Evolutionary conservation across 2,888 invertebrate genomes (phyloP).

Genomic region (Atherix ibis): DNA sequence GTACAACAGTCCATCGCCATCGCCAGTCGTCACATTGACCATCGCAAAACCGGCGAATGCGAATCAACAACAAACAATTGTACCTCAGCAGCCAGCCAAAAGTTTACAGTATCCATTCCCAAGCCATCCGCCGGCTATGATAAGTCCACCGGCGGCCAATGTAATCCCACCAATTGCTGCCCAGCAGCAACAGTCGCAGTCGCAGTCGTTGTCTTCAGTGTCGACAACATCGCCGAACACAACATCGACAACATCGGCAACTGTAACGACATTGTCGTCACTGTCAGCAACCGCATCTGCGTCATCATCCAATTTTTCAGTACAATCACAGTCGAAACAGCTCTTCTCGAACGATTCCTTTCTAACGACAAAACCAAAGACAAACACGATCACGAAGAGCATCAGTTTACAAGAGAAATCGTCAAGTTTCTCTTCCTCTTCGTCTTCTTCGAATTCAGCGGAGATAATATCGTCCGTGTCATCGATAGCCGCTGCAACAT

Average conservation of each 20-base stretch:
- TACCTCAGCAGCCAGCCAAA: conserved; percentile 22
- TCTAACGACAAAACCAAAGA: conserved; percentile 18
- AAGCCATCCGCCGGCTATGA: conserved; percentile 49
- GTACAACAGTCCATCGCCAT: conserved; percentile 31
- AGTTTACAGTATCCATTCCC: conserved; percentile 62
- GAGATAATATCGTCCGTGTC: background rate
- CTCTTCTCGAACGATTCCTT: background rate
- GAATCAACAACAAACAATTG: conserved; percentile 5
- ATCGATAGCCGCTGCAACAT: conserved; percentile 8
- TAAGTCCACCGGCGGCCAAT: conserved; percentile 19
- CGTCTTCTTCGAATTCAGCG: no score
- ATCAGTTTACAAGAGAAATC: conserved; percentile 24
- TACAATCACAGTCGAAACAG: background rate
- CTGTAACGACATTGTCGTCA: conserved; percentile 27
- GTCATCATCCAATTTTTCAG: conserved; percentile 11
- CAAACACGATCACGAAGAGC: conserved; percentile 25
- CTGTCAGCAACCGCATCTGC: conserved; percentile 17
- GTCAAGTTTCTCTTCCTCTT: no score
- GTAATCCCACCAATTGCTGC: background rate
- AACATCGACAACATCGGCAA: conserved; percentile 20
- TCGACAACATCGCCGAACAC: conserved; percentile 8
- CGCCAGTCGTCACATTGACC: conserved; percentile 16
- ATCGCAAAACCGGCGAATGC: conserved; percentile 3
- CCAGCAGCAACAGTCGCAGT: conserved; percentile 22
- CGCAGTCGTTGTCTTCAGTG: conserved; percentile 13